A percentile compares a stretch with the other conserved stretches of the same genome.
These are phyloP conservation scores for Parochlus steinenii DNA, from an alignment of 2,888 invertebrate species.

Conservation along the genomic window DNA sequence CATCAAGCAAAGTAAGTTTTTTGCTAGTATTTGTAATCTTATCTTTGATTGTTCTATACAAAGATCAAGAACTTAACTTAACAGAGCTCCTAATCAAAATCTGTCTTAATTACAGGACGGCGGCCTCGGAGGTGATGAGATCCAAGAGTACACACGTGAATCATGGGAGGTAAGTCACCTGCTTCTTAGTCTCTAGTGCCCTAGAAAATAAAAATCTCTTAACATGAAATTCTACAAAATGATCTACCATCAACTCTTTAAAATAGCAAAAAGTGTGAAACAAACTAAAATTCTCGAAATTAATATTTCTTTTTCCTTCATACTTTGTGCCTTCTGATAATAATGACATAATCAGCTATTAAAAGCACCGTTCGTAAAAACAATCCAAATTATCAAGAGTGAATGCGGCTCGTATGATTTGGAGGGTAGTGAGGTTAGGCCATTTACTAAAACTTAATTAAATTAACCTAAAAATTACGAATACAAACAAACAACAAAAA, in stretches of 20 bases:
- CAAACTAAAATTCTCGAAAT: constrained; percentile 22
- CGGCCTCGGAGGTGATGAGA: constrained; percentile 57
- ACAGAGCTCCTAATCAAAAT: background rate
- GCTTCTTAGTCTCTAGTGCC: background rate
- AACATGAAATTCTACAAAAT: background rate
- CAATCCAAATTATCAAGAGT: constrained; percentile 92
- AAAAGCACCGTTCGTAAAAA: constrained; percentile 93
- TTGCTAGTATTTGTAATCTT: background rate
- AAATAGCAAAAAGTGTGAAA: constrained; percentile 14
- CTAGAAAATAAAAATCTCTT: background rate
- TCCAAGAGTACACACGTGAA: constrained; percentile 67
- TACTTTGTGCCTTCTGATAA: constrained; percentile 34
- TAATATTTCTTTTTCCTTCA: constrained; percentile 15
- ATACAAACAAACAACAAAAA: constrained; percentile 1
- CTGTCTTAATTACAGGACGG: constrained; percentile 29
- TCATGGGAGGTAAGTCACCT: constrained; percentile 77
- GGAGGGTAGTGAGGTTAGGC: constrained; percentile 38
- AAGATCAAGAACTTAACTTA: background rate
- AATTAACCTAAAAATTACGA: constrained; percentile 17
- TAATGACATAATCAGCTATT: constrained; percentile 52
- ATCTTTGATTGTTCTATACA: background rate
- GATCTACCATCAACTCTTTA: background rate
- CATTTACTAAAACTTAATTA: constrained; percentile 18
- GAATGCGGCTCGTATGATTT: constrained; percentile 62
- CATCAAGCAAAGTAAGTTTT: constrained; percentile 7